Base-by-base conservation (phyloP, 2,797 vertebrate species). In the Diglossa cyanea region DNA sequence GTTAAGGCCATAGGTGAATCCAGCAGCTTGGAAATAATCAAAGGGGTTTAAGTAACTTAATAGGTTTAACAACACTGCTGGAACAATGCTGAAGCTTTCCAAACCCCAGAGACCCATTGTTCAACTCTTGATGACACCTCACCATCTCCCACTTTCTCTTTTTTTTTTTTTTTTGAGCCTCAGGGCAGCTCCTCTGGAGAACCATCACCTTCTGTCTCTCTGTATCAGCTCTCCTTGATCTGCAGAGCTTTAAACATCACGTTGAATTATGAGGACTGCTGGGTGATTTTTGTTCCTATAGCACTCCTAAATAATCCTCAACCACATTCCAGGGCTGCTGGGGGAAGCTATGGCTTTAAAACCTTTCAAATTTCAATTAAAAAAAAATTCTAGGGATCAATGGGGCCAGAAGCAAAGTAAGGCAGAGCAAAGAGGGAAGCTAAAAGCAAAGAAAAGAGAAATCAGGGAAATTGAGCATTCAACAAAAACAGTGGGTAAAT, bases 1-100 rank as follows among this genome's bases (percentile, higher is more conserved):
- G 91, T 76, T 72, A 82, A 67, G 86, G 82, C 92, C 90, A 79
- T 80, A 96, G 94, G 93, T 94, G 83, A 95, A 92, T 74, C 75
- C 74, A 90, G 39, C 68, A 80, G 92, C 90, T 92, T 92, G 81
- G 75, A 90, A 72, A 97, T 95, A 95, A 96, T 97, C 96, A 96
- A 97, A 97, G 85, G 70, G 75, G 4, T 82, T 95, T 96, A 96
- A 97, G 95, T 58, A 94, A 94, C 78, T 95, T 97, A 97, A 97
- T 85, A 96, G 83, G 96, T 92, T 96, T 96, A 97, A 92, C 81
- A 80, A 78, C 91, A 82, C 93, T 93, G 80, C 62, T 95, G 91
- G 89, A 91, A 94, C 95, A 97, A 96, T 94, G 42, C 73, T 75
- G 60, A 71, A 82, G 89, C 70, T 96, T 94, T 94, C 91, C 76